These are phyloP conservation scores for Typhlichthys subterraneus DNA, from an alignment of 2,797 vertebrate species.

Conservation along the genomic window DNA sequence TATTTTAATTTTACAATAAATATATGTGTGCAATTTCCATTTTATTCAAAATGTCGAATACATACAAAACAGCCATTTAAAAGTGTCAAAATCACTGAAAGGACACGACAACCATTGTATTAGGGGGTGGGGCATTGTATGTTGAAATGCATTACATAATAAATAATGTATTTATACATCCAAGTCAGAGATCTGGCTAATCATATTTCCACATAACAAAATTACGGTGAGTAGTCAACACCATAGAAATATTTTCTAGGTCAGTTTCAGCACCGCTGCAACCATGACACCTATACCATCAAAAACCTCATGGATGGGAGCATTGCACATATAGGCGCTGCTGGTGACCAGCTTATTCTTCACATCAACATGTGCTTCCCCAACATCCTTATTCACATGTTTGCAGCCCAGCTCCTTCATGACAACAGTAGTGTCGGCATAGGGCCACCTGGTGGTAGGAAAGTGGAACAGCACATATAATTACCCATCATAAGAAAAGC, in stretches of 20 bases:
- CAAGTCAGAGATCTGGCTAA: no score
- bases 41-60: no score
- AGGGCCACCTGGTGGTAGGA: conserved; percentile 77
- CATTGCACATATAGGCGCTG: conserved; percentile 87
- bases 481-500: background rate
- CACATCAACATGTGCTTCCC: conserved; percentile 78
- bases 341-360: conserved; percentile 87
- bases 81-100: no score
- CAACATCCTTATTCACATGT: conserved; percentile 82
- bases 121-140: no score
- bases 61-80: no score
- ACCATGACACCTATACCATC: conserved; percentile 85
- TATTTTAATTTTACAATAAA: no score
- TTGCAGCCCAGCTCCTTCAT: conserved; percentile 83
- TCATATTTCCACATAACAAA: background rate
- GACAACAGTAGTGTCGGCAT: conserved; percentile 72
- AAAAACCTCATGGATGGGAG: conserved; percentile 80
- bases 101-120: no score
- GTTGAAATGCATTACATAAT: no score
- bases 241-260: conserved; percentile 45
- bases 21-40: no score
- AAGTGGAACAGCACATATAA: background rate
- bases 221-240: background rate
- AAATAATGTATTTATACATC: background rate
- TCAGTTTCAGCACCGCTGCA: conserved; percentile 78